Conservation (phyloP, 2,888 invertebrate species). For the Ariolimax columbianus region DNA sequence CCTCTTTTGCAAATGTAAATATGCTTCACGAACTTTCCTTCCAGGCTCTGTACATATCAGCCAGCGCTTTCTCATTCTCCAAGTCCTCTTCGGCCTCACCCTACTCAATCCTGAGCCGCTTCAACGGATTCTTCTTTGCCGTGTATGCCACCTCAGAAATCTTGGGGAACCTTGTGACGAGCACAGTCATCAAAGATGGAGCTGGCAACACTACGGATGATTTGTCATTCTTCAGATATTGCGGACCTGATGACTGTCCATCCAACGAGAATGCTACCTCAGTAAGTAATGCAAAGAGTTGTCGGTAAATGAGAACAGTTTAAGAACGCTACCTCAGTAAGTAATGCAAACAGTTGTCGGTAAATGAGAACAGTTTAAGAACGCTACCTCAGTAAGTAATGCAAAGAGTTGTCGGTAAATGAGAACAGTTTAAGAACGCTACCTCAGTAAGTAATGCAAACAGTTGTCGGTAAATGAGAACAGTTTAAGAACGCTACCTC, state of each 20-base stretch:
- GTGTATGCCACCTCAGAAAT: constrained; percentile 73
- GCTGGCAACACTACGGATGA: constrained; percentile 53
- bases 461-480: too few species aligned
- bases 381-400: too few species aligned
- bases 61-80: constrained; percentile 68
- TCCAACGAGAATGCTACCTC: constrained; percentile 48
- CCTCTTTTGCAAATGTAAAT: too few species aligned
- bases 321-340: too few species aligned
- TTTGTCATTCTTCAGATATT: constrained; percentile 42
- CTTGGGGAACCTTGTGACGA: constrained; percentile 74
- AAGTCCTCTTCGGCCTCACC: constrained; percentile 59
- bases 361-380: too few species aligned
- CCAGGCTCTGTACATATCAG: constrained; percentile 72
- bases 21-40: too few species aligned
- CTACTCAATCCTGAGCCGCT: constrained; percentile 66
- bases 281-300: constrained; percentile 20
- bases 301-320: too few species aligned
- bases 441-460: too few species aligned
- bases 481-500: too few species aligned
- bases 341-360: too few species aligned
- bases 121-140: constrained; percentile 73
- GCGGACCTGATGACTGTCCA: constrained; percentile 56
- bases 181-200: constrained; percentile 67
- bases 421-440: too few species aligned
- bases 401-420: too few species aligned